Conservation (phyloP, 2,797 vertebrate genomes). For the Tangara arthus region DNA sequence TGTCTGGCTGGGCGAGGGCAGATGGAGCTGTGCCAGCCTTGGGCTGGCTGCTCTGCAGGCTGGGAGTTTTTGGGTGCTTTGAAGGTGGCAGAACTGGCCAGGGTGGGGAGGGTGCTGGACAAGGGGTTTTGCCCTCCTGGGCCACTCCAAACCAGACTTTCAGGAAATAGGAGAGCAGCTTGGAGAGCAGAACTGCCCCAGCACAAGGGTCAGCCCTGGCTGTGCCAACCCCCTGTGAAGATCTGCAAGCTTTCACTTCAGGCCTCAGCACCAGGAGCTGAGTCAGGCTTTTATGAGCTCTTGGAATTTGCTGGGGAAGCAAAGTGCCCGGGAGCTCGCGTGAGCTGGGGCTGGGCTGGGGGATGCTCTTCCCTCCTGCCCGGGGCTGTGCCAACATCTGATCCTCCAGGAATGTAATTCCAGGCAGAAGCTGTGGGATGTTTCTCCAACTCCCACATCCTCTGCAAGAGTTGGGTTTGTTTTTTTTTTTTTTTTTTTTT, state of each 20-base stretch:
- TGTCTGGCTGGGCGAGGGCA: neutral
- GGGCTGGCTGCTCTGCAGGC: neutral
- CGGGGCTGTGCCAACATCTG: rapidly evolving
- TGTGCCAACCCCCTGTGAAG: neutral
- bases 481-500: too few relatives aligned
- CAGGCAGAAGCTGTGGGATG: neutral
- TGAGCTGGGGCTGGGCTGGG: neutral
- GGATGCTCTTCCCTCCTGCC: neutral
- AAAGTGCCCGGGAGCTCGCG: neutral
- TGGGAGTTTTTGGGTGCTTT: neutral
- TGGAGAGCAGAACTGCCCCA: neutral
- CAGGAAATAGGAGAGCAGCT: neutral
- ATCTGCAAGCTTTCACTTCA: slow-evolving; percentile 55
- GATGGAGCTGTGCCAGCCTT: neutral
- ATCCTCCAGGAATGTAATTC: neutral
- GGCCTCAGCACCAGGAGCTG: slow-evolving; percentile 1
- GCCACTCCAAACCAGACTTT: neutral
- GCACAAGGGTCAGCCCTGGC: neutral
- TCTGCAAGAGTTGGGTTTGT: neutral
- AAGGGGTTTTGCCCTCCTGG: neutral
- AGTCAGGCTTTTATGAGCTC: slow-evolving; percentile 35
- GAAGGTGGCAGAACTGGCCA: neutral
- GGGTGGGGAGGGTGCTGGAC: neutral
- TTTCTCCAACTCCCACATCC: neutral
- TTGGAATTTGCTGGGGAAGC: slow-evolving; percentile 37